These are phyloP conservation scores for Sarcophaga bullata DNA, from an alignment of 1,140 invertebrate genomes.

Conservation along the genomic window DNA sequence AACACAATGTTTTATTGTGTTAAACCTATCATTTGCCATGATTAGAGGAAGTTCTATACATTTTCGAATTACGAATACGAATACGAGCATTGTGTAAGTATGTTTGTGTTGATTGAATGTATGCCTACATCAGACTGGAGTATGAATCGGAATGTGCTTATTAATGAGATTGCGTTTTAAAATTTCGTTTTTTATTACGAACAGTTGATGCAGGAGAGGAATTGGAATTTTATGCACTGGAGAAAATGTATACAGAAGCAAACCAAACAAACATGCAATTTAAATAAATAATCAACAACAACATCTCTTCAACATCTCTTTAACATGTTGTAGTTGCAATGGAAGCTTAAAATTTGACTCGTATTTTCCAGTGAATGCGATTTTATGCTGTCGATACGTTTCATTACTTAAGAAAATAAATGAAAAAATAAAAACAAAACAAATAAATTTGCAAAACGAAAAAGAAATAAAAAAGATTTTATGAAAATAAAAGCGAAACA, in stretches of 20 bases:
- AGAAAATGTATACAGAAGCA: neutral
- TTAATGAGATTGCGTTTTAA: neutral
- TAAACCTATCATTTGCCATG: neutral
- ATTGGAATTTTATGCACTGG: too few species aligned
- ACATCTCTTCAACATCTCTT: too few species aligned
- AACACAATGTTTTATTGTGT: neutral
- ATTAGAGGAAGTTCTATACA: neutral
- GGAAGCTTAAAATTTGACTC: neutral
- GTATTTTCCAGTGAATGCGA: neutral
- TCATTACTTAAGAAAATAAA: neutral
- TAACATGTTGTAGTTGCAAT: neutral
- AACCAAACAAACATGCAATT: neutral
- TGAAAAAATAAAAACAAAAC: neutral
- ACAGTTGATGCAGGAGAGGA: neutral
- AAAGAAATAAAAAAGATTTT: neutral
- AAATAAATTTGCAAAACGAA: neutral
- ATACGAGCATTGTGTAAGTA: too few species aligned
- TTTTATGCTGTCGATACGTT: slow-evolving; percentile 17
- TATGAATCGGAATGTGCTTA: neutral
- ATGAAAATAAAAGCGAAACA: too few species aligned
- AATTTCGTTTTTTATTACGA: neutral
- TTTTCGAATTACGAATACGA: too few species aligned
- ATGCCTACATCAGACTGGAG: too few species aligned
- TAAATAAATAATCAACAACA: neutral
- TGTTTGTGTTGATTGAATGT: too few species aligned